Evolutionary conservation across 2,113 vertebrate genomes (phyloP), one percentile per base, ranked within the genome.

Genomic region (Ictalurus punctatus): DNA sequence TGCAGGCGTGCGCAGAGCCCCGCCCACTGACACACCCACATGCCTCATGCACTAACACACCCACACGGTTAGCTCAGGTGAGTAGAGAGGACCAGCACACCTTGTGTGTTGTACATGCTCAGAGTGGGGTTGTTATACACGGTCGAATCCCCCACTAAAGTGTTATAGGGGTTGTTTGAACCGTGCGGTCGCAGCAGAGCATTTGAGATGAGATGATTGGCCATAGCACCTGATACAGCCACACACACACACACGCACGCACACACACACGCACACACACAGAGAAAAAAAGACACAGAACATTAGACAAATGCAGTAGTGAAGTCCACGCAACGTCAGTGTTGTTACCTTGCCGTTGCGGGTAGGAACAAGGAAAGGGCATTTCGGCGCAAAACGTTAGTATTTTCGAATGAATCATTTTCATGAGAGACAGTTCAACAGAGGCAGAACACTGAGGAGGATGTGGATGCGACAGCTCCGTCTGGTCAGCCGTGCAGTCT

Each of bases 141-240:
- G 92, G 97, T 97, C 93, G 98, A 97, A 95, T 99, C 98, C 97
- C 98, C 98, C 95, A 99, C 98, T 98, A 99, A 97, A 96, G 98
- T 99, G 95, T 99, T 99, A 99, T 99, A 99, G 95, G 98, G 98
- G 97, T 99, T 99, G 98, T 99, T 99, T 98, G 98, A 98, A 97
- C 97, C 97, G 97, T 99, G 98, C 96, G 98, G 97, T 97, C 98
- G 98, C 96, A 99, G 98, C 94, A 99, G 98, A 95, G 98, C 97
- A 96, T 98, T 99, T 97, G 98, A 98, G 97, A 99, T 98, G 97
- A 99, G 98, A 97, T 99, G 98, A 95, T 99, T 99, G 98, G 98
- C 98, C 98, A 99, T 99, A 97, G 97, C 97, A 97, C 98, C 98
- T 99, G 97, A 96, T 97, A 96, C 97, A 98, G 97, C 96, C 98